phyloP scores from a whole-genome alignment of 2,113 vertebrate species.

The human (Homo sapiens) region GRCh38 chr2:185740001-185740500 shows the following conservation, averaged over 20 bases:
- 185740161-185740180: background rate
- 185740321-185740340: background rate
- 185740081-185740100: background rate
- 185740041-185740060: background rate
- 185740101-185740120: background rate
- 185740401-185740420: background rate
- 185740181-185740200: background rate
- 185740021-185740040: background rate
- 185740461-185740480: background rate
- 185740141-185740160: background rate
- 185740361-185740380: background rate
- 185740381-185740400: background rate
- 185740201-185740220: background rate
- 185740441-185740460: background rate
- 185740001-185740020: background rate
- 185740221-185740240: background rate
- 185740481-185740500: conserved; percentile 2
- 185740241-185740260: background rate
- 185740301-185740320: background rate
- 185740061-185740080: background rate
- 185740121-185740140: background rate
- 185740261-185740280: background rate
- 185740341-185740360: background rate
- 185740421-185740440: background rate
- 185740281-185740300: background rate